These are phyloP conservation scores for Platysternon megacephalum DNA, from an alignment of 2,113 vertebrate genomes.

Conservation along the genomic window DNA sequence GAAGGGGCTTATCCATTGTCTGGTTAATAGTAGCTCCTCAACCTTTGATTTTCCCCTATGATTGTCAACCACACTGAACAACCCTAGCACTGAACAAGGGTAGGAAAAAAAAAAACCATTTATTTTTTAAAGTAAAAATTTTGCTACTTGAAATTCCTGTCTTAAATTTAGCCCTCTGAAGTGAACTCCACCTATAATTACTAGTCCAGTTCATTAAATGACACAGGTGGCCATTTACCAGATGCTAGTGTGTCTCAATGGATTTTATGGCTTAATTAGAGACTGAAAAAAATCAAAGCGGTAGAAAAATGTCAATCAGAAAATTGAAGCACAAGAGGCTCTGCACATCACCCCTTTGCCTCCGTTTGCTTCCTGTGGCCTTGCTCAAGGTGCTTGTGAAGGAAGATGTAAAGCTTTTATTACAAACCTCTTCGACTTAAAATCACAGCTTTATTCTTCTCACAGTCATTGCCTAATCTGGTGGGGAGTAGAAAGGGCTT, in stretches of 20 bases:
- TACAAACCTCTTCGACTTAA: conserved; percentile 16
- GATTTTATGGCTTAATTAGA: conserved; percentile 68
- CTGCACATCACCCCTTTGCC: neutral
- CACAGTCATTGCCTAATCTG: conserved; percentile 58
- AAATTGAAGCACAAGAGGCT: conserved; percentile 42
- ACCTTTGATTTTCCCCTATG: neutral
- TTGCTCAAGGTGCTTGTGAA: conserved; percentile 53
- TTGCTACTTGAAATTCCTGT: conserved; percentile 61
- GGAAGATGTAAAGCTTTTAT: conserved; percentile 29
- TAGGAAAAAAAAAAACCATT: neutral
- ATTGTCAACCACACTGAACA: neutral
- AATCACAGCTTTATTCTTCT: conserved; percentile 64
- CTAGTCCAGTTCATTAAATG: conserved; percentile 51
- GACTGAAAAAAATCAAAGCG: conserved; percentile 50
- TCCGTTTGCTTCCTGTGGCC: conserved; percentile 25
- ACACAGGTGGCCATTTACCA: conserved; percentile 41
- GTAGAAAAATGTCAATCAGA: conserved; percentile 70
- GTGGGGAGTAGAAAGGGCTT: conserved; percentile 59
- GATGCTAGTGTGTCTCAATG: conserved; percentile 37
- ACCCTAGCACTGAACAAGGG: neutral
- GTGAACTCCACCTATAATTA: conserved; percentile 65
- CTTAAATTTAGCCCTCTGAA: conserved; percentile 40
- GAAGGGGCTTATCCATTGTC: neutral
- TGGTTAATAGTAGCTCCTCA: neutral
- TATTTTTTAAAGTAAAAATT: neutral